Conservation (phyloP, 2,797 vertebrate genomes). For the Sebastes variabilis region DNA sequence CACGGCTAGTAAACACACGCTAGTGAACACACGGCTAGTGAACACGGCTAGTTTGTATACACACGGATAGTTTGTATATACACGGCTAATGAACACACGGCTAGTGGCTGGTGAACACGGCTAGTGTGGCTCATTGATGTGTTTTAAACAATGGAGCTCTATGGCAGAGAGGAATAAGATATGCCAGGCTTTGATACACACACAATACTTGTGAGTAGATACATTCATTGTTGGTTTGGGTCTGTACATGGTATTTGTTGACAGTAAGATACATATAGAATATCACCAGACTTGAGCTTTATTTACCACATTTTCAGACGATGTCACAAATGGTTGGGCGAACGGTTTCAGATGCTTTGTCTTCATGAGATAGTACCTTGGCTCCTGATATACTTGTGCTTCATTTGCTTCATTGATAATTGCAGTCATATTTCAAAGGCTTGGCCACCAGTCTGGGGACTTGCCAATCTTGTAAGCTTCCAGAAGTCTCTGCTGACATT, state of each 20-base stretch:
- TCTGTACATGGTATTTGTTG: neutral
- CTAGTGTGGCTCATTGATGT: too few species aligned
- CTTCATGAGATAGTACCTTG: neutral
- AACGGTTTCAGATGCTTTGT: neutral
- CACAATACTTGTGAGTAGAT: too few species aligned
- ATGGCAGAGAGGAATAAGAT: too few species aligned
- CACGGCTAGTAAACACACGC: too few species aligned
- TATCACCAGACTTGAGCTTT: neutral
- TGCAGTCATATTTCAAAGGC: conserved; percentile 61
- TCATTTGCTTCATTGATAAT: conserved; percentile 39
- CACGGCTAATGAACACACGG: too few species aligned
- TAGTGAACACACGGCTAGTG: too few species aligned
- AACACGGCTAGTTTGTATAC: too few species aligned
- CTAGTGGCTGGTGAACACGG: too few species aligned
- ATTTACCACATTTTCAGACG: neutral
- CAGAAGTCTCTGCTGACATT: conserved; percentile 77
- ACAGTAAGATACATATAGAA: neutral
- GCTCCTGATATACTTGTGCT: neutral
- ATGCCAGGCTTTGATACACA: too few species aligned
- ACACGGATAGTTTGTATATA: too few species aligned
- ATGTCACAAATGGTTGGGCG: neutral
- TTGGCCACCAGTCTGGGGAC: conserved; percentile 21
- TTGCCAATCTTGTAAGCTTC: conserved; percentile 80
- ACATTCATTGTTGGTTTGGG: too few species aligned
- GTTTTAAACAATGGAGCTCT: too few species aligned